Evolutionary conservation across 2,113 vertebrate species (phyloP).

Genomic region (Progne subis): DNA sequence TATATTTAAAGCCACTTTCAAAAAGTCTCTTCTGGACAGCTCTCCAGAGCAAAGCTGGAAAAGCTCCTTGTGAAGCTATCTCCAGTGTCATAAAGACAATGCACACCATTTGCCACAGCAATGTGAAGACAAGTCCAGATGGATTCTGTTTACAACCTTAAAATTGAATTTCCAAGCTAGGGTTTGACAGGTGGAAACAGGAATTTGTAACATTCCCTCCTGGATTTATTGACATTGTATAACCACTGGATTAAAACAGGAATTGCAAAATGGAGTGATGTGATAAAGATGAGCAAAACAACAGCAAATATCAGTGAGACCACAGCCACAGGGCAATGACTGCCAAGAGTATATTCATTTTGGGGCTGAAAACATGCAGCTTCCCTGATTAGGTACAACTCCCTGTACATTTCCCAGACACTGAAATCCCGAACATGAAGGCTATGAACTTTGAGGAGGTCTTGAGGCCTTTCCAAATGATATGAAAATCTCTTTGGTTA

Average conservation of each 20-base stretch:
- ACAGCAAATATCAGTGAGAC: neutral
- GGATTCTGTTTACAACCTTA: neutral
- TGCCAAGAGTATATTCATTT: neutral
- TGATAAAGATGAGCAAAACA: neutral
- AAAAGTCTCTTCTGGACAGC: neutral
- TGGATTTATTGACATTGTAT: neutral
- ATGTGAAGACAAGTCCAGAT: neutral
- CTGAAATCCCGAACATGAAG: neutral
- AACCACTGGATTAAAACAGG: neutral
- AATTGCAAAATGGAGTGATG: neutral
- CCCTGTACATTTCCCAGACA: neutral
- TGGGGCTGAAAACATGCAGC: neutral
- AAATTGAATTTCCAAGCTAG: neutral
- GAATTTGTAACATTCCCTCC: neutral
- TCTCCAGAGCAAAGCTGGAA: neutral
- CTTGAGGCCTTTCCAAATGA: neutral
- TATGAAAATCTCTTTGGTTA: neutral
- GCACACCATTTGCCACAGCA: neutral
- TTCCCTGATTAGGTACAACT: neutral
- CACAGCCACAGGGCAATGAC: neutral
- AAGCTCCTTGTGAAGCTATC: neutral
- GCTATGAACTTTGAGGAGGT: neutral
- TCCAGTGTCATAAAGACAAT: neutral
- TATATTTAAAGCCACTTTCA: neutral
- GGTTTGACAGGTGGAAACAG: neutral